phyloP scores from a whole-genome alignment of 2,888 invertebrate species.

The Hydriomena furcata region DNA sequence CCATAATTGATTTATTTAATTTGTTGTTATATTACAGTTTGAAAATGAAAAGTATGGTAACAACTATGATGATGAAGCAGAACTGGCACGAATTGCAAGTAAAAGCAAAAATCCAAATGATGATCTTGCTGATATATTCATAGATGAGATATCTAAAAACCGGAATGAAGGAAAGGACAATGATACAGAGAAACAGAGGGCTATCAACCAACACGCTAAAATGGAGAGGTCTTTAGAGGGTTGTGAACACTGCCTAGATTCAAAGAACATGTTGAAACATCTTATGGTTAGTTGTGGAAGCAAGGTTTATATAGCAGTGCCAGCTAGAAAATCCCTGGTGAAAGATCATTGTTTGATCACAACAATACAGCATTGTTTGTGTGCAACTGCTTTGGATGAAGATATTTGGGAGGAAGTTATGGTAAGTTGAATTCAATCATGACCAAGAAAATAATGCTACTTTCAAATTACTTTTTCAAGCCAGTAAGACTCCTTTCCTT shows the following conservation, averaged over 20 bases:
- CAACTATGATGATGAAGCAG: slow-evolving; percentile 90
- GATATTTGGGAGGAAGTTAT: slow-evolving; percentile 96
- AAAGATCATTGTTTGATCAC: slow-evolving; percentile 94
- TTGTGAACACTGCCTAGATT: slow-evolving; percentile 93
- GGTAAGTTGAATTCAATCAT: slow-evolving; percentile 64
- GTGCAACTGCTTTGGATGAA: slow-evolving; percentile 94
- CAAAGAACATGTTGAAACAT: slow-evolving; percentile 91
- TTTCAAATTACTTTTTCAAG: neutral
- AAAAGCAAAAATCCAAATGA: slow-evolving; percentile 86
- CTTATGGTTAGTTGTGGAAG: slow-evolving; percentile 91
- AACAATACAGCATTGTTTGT: slow-evolving; percentile 91
- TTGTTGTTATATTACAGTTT: slow-evolving; percentile 84
- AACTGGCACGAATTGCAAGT: slow-evolving; percentile 89
- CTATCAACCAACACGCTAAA: slow-evolving; percentile 89
- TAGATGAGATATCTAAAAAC: slow-evolving; percentile 88
- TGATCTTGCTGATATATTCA: slow-evolving; percentile 93
- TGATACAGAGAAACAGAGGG: slow-evolving; percentile 84
- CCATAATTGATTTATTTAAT: too few relatives aligned
- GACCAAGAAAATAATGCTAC: neutral
- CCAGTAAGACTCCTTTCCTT: too few relatives aligned
- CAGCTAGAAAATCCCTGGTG: slow-evolving; percentile 90
- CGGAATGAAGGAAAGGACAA: slow-evolving; percentile 85
- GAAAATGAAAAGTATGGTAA: slow-evolving; percentile 91
- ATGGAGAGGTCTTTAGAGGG: slow-evolving; percentile 88
- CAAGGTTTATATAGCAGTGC: slow-evolving; percentile 93